Conservation (phyloP, 1,140 invertebrate species). For the Hylyphantes graminicola region DNA sequence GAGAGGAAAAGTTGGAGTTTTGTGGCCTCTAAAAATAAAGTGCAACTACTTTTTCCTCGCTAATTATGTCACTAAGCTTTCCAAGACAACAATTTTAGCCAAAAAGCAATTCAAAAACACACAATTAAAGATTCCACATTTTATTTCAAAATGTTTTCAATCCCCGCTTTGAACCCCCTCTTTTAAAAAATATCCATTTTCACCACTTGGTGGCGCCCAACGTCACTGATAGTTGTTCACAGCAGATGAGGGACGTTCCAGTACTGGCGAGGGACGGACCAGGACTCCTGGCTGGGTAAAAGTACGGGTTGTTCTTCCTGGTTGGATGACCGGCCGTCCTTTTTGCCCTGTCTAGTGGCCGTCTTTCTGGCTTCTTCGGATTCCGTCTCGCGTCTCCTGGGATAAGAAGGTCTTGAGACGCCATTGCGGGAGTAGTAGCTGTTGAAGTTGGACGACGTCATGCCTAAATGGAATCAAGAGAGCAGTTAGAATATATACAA, state of each 20-base stretch:
- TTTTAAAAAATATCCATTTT: too few relatives aligned
- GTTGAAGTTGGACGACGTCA: not conserved
- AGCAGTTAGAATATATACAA: too few relatives aligned
- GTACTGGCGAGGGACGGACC: slow-evolving; percentile 25
- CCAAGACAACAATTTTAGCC: too few relatives aligned
- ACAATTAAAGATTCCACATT: too few relatives aligned
- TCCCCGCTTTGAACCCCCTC: too few relatives aligned
- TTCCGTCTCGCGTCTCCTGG: slow-evolving; percentile 23
- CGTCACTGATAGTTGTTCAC: not conserved
- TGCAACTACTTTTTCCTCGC: too few relatives aligned
- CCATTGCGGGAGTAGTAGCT: not conserved
- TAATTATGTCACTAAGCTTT: too few relatives aligned
- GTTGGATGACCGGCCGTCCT: not conserved
- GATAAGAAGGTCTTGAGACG: not conserved
- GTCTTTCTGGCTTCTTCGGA: not conserved
- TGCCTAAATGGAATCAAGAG: not conserved
- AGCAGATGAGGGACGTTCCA: slow-evolving; percentile 29
- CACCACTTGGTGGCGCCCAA: not conserved
- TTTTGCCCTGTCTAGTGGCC: not conserved
- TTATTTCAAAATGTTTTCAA: too few relatives aligned
- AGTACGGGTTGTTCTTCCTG: too few relatives aligned
- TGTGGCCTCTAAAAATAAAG: too few relatives aligned
- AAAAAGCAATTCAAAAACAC: too few relatives aligned
- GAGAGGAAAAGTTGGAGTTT: too few relatives aligned
- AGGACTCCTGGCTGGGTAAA: slow-evolving; percentile 23